Evolutionary conservation across 2,113 vertebrate species (phyloP).

Genomic region (Atlantisia rogersi): DNA sequence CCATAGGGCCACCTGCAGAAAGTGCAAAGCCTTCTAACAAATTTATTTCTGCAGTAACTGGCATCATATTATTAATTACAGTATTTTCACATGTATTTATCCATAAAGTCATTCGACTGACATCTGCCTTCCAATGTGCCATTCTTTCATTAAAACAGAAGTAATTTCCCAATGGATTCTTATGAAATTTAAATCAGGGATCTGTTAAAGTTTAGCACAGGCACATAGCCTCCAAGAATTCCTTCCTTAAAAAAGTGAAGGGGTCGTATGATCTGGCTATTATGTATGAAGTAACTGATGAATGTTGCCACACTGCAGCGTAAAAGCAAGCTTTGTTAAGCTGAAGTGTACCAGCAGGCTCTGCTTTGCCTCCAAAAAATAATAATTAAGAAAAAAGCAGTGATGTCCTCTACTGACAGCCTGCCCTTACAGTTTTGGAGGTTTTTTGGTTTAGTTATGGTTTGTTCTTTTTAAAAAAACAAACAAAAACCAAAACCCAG

Average conservation of each 20-base stretch:
- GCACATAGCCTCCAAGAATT: background rate
- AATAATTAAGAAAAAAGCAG: background rate
- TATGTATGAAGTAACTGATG: background rate
- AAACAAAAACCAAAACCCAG: background rate
- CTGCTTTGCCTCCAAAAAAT: background rate
- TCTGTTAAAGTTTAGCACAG: background rate
- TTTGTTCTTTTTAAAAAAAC: slow-evolving; percentile 44
- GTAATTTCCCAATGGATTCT: background rate
- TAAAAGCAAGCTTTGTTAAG: background rate
- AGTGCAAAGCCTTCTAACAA: background rate
- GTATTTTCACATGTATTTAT: accelerated
- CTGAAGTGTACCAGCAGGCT: background rate
- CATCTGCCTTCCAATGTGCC: background rate
- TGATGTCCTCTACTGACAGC: background rate
- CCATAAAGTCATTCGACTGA: background rate
- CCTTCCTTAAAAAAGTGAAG: background rate
- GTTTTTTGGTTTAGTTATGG: background rate
- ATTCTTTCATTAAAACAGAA: background rate
- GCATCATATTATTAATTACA: background rate
- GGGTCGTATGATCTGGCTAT: accelerated
- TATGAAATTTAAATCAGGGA: background rate
- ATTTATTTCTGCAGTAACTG: background rate
- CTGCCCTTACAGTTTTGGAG: accelerated
- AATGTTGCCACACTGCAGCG: background rate
- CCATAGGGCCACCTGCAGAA: background rate